Evolutionary conservation across 2,888 invertebrate species (phyloP), one percentile per base, ranked within the genome.

Genomic region (Sussaba pulchella): DNA sequence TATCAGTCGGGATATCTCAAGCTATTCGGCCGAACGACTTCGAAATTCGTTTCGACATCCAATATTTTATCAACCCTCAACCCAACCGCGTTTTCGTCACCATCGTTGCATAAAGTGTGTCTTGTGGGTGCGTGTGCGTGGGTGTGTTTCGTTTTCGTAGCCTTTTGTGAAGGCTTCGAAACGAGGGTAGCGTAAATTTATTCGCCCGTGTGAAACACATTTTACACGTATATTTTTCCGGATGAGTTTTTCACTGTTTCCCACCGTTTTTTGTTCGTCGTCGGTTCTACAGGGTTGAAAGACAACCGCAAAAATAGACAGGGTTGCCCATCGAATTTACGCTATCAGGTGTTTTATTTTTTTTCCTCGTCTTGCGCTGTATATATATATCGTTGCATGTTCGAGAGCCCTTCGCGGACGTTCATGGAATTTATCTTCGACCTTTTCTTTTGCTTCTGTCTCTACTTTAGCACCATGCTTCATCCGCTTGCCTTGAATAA

Each of bases 161-260:
- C 10, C n/a, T 45, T n/a, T n/a, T 63, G 73, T 78, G 67, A 69
- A 69, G 67, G 9, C 26, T 31, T 63, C 43, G 72, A 73, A 54
- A 21, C 39, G 36, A 21, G 12, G 17, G 14, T 9, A 43, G 41
- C 19, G 14, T 24, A 12, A 57, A 54, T 57, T 57, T 41, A 43
- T 26, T 31, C 52, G 21, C 1, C 26, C 43, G 31, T 43, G 57
- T 57, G 31, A 57, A 45, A 64, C 31, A 64, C 47, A 31, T 66
- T 66, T 41, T 54, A 41, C 54, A n/a, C 14, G 10, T 26, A 39
- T 67, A n/a, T 54, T 14, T 14, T 63, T 14, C 36, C 47, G 50
- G 36, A 36, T 6, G 31, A 14, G 8, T 39, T 19, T n/a, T 2
- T 17, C 47, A 50, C 52, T 21, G 10, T 39, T 52, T 14, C 31